phyloP scores from a whole-genome alignment of 2,888 invertebrate genomes.

The Cylloceria caligata region DNA sequence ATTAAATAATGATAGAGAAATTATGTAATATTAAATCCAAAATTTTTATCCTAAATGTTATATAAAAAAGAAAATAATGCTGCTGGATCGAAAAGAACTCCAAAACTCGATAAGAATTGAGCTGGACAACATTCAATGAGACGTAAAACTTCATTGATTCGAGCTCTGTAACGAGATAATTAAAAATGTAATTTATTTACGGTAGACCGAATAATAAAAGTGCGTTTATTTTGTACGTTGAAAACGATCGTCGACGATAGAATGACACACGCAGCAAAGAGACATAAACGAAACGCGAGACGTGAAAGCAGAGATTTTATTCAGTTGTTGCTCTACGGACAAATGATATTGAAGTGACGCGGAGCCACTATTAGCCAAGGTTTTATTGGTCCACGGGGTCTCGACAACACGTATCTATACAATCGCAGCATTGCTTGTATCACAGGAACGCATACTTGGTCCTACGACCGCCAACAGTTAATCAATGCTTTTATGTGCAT shows the following conservation, averaged over 20 bases:
- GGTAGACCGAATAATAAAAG: not conserved
- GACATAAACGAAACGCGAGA: slow-evolving; percentile 21
- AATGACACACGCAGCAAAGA: not conserved
- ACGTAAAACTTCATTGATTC: not conserved
- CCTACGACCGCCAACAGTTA: slow-evolving; percentile 82
- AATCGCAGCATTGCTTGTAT: not conserved
- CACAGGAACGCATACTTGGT: slow-evolving; percentile 69
- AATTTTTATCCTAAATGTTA: too few species aligned
- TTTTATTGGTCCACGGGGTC: slow-evolving; percentile 76
- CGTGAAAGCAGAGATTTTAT: not conserved
- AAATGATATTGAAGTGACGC: slow-evolving; percentile 73
- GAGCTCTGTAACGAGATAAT: not conserved
- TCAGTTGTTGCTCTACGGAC: slow-evolving; percentile 45
- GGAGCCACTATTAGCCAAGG: slow-evolving; percentile 75
- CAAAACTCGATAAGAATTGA: too few species aligned
- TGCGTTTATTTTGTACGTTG: not conserved
- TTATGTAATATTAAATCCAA: too few species aligned
- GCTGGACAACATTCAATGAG: not conserved
- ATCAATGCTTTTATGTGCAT: slow-evolving; percentile 83
- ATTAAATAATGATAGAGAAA: too few species aligned
- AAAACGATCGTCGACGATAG: not conserved
- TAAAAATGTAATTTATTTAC: not conserved
- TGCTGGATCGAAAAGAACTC: too few species aligned
- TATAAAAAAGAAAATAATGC: too few species aligned
- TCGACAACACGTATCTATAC: slow-evolving; percentile 43